These are phyloP conservation scores for Drosophila paranaensis DNA, from an alignment of 2,888 invertebrate genomes.

Conservation along the genomic window DNA sequence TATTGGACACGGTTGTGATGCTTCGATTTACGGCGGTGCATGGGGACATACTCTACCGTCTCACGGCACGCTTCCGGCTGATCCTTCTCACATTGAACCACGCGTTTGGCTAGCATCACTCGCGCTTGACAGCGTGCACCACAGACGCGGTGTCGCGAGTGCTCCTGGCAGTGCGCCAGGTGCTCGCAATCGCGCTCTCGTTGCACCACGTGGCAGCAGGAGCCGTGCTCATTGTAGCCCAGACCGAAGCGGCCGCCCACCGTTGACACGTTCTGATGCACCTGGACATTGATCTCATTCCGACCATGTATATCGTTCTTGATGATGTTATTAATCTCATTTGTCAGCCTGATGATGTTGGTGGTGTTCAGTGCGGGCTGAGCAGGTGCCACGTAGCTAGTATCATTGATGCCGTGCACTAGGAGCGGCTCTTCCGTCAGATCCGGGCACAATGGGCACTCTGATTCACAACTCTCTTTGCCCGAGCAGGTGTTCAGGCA, in stretches of 20 bases:
- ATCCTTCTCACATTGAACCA: constrained; percentile 60
- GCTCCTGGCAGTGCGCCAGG: constrained; percentile 61
- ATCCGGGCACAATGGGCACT: constrained; percentile 79
- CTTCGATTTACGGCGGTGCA: constrained; percentile 29
- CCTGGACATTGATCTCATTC: constrained; percentile 77
- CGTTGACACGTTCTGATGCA: constrained; percentile 79
- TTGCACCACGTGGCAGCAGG: constrained; percentile 80
- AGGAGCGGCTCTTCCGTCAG: constrained; percentile 71
- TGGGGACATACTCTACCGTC: constrained; percentile 72
- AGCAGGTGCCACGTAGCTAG: constrained; percentile 50
- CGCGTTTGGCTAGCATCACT: constrained; percentile 74
- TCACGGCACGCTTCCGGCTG: constrained; percentile 61
- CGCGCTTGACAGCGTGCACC: constrained; percentile 80
- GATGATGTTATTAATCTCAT: constrained; percentile 80
- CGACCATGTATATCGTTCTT: constrained; percentile 71
- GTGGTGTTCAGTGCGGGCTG: constrained; percentile 70
- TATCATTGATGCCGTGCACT: constrained; percentile 81
- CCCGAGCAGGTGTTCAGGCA: constrained; percentile 63
- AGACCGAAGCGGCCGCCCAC: constrained; percentile 82
- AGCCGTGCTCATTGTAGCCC: constrained; percentile 80
- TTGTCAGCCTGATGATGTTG: constrained; percentile 78
- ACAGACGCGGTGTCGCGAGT: constrained; percentile 76
- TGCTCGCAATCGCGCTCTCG: constrained; percentile 61
- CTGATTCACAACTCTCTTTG: constrained; percentile 42
- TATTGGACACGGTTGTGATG: not conserved